Base-by-base conservation (phyloP, 2,888 invertebrate species). In the Steinernema carpocapsae region DNA sequence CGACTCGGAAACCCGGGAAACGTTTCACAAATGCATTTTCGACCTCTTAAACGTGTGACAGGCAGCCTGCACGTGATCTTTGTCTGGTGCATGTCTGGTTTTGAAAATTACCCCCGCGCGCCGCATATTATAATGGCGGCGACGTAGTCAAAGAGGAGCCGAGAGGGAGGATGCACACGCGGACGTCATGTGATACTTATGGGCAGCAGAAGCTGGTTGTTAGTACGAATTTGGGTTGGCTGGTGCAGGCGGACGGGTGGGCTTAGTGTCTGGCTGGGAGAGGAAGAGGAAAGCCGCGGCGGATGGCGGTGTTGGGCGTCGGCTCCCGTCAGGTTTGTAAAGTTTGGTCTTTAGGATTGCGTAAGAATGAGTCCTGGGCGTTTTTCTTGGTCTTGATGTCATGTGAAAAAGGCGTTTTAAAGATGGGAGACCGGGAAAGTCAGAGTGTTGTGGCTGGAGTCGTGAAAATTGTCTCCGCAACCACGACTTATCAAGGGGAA, bases 281-380 rank as follows among this genome's bases (percentile, higher is more conserved):
- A n/a, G 6, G n/a, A 19, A 19, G 19, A 51, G 6, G 51, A 10
- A 6, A 19, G n/a, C n/a, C 19, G 12, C 19, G n/a, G 51, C n/a
- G 14, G 19, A n/a, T 19, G 51, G 56, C 17, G 56, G 24, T 43
- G 43, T 12, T 43, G 14, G 43, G 43, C 43, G 43, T 7, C 43
- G 43, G 43, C 43, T 7, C 10, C 43, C 10, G 43, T 14, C 14
- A 7, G 26, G 56, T 56, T 56, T 56, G 56, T 56, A 56, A 56
- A 56, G 56, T 56, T 56, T 56, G 26, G 56, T 56, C 7, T 22
- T 26, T 56, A 26, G 26, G 6, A 56, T 56, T 56, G 56, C 56
- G 56, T 56, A 56, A 56, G 56, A 24, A 14, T 56, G 56, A 56
- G n/a, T 56, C 56, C 56, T 24, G 56, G 56, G 56, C 56, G 56